phyloP scores from a whole-genome alignment of 64 coral and sea anemone species.

The Stichodactyla mertensii region DNA sequence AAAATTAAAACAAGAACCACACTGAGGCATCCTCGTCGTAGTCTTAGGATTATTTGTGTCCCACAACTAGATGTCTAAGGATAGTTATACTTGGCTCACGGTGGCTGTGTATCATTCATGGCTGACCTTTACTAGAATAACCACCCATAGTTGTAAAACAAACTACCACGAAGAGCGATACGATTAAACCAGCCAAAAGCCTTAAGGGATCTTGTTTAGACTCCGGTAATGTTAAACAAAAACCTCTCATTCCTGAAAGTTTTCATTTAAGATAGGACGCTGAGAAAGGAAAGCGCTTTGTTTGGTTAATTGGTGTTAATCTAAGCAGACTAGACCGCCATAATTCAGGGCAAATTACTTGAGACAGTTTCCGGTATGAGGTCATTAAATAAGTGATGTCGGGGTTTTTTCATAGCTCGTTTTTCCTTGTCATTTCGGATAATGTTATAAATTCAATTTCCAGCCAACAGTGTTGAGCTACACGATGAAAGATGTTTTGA shows the following conservation, averaged over 20 bases:
- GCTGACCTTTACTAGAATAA: neutral
- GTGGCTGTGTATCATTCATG: neutral
- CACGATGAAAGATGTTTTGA: neutral
- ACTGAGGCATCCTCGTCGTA: too few species aligned
- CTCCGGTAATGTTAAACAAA: neutral
- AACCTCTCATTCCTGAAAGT: neutral
- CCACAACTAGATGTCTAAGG: neutral
- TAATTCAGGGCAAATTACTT: neutral
- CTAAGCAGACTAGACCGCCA: neutral
- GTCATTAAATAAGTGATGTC: neutral
- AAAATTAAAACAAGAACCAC: too few species aligned
- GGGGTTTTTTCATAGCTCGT: neutral
- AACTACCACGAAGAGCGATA: neutral
- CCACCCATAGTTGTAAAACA: neutral
- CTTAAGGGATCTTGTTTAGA: neutral
- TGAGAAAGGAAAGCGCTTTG: neutral
- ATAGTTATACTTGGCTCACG: neutral
- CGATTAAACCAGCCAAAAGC: neutral
- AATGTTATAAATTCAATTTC: neutral
- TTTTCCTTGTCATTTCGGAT: neutral
- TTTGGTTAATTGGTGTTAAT: slow-evolving; percentile 20
- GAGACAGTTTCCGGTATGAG: neutral
- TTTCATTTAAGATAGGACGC: neutral
- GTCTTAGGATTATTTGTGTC: too few species aligned
- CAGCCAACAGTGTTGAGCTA: neutral